Percentiles rank a stretch among this genome's conserved stretches.
Conservation (phyloP, 1,140 invertebrate genomes). For the Drosophila oshimai region DNA sequence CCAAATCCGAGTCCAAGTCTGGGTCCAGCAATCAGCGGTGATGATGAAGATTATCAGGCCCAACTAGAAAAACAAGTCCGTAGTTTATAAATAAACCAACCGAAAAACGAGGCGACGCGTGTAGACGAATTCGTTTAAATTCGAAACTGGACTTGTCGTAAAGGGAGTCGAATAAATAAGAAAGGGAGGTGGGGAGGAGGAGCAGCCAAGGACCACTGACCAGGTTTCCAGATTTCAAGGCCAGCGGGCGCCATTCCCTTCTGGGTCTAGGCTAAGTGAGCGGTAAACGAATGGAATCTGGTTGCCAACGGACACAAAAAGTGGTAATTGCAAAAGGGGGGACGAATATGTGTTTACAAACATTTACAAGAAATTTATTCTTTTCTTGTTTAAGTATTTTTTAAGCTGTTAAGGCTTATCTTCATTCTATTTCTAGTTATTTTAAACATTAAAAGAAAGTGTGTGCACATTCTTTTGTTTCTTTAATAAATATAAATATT, state of each 20-base stretch:
- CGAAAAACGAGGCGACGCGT: slow-evolving; percentile 32
- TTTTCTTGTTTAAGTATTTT: too few relatives aligned
- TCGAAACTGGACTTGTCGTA: neutral
- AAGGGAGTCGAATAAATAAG: neutral
- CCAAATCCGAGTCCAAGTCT: slow-evolving; percentile 22
- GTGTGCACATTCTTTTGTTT: too few relatives aligned
- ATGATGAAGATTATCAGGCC: slow-evolving; percentile 69
- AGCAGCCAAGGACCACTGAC: neutral
- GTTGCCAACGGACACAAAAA: slow-evolving; percentile 10
- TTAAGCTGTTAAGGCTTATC: too few relatives aligned
- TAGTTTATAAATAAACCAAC: slow-evolving; percentile 70
- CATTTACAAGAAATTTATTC: too few relatives aligned
- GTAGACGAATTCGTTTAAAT: slow-evolving; percentile 21
- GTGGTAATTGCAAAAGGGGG: neutral
- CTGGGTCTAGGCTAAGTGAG: slow-evolving; percentile 47
- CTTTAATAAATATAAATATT: too few relatives aligned
- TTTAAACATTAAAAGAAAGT: neutral
- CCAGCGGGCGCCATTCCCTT: slow-evolving; percentile 3
- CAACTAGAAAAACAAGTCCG: slow-evolving; percentile 78
- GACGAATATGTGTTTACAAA: too few relatives aligned
- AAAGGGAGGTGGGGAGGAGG: neutral
- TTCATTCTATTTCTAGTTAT: too few relatives aligned
- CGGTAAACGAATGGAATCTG: slow-evolving; percentile 5
- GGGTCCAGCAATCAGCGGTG: slow-evolving; percentile 38
- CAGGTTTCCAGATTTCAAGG: slow-evolving; percentile 30